Percentiles rank a stretch among this genome's conserved stretches.
These are phyloP conservation scores for Rattus rattus DNA, from an alignment of 2,113 vertebrate species.

Conservation along the genomic window DNA sequence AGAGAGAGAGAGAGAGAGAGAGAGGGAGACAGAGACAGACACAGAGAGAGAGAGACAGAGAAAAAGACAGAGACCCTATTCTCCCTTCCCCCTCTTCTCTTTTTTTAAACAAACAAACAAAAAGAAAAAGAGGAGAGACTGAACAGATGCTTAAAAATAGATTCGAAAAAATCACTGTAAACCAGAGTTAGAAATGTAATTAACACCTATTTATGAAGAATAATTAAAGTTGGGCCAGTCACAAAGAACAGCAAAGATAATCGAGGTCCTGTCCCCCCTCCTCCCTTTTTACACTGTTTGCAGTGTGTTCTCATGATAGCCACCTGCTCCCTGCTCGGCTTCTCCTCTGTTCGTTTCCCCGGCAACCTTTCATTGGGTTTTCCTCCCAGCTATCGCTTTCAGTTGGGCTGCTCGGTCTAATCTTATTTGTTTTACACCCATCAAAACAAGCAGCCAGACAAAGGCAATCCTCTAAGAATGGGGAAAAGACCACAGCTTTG, in stretches of 20 bases:
- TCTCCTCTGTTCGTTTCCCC: slow-evolving; percentile 93
- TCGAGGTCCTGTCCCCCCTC: slow-evolving; percentile 85
- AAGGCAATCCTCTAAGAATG: slow-evolving; percentile 92
- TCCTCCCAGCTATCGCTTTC: slow-evolving; percentile 94
- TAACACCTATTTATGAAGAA: slow-evolving; percentile 93
- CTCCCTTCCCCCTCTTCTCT: slow-evolving; percentile 76
- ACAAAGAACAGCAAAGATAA: slow-evolving; percentile 91
- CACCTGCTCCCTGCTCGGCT: slow-evolving; percentile 93
- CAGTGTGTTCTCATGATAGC: slow-evolving; percentile 93
- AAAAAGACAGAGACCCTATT: slow-evolving; percentile 73
- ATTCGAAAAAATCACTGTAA: slow-evolving; percentile 88
- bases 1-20: neutral
- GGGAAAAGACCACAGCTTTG: slow-evolving; percentile 89
- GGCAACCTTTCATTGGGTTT: slow-evolving; percentile 94
- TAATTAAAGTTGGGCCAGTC: slow-evolving; percentile 92
- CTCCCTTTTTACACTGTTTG: slow-evolving; percentile 87
- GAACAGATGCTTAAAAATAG: slow-evolving; percentile 91
- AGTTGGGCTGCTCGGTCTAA: slow-evolving; percentile 93
- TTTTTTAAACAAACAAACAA: slow-evolving; percentile 77
- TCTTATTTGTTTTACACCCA: slow-evolving; percentile 95
- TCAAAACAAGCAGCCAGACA: slow-evolving; percentile 93
- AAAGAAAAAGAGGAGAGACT: slow-evolving; percentile 75
- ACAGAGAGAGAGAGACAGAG: neutral
- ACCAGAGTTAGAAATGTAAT: slow-evolving; percentile 90
- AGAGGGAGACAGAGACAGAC: slow-evolving; percentile 22